Evolutionary conservation across 64 coral and sea anemone species (phyloP).

Genomic region (Exaiptasia diaphana): DNA sequence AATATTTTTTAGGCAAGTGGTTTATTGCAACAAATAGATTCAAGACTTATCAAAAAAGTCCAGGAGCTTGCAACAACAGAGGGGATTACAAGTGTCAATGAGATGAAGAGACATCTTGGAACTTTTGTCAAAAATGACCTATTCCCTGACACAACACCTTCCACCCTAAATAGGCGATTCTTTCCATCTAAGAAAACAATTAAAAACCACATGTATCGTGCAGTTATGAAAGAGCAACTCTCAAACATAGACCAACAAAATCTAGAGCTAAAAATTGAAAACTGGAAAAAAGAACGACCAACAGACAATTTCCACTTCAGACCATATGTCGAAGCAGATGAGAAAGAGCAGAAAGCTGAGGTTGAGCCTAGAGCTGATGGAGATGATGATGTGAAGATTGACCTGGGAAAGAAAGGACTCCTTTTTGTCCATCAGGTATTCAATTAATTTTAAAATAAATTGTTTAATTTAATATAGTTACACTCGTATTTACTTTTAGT

Average conservation of each 20-base stretch:
- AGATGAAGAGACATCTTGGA: constrained; percentile 11
- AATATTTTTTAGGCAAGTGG: not conserved
- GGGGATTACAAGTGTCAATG: constrained; percentile 15
- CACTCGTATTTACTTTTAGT: too few relatives aligned
- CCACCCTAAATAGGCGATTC: constrained; percentile 18
- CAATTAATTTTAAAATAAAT: too few relatives aligned
- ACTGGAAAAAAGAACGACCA: not conserved
- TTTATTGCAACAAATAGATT: constrained; percentile 30
- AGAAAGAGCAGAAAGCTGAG: not conserved
- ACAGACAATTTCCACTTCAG: not conserved
- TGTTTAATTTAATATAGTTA: too few relatives aligned
- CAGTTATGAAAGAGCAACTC: not conserved
- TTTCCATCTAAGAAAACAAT: not conserved
- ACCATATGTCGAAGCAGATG: constrained; percentile 4
- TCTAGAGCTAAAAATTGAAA: constrained; percentile 18
- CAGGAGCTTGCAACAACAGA: constrained; percentile 7
- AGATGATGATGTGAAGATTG: not conserved
- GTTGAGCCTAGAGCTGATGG: not conserved
- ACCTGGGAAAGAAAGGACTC: not conserved
- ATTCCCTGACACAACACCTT: constrained; percentile 1
- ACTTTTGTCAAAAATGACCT: not conserved
- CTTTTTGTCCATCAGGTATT: constrained; percentile 44
- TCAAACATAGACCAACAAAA: constrained; percentile 48
- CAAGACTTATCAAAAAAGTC: not conserved
- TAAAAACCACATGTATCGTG: constrained; percentile 5